Percentiles rank a stretch among this genome's conserved stretches.
phyloP scores from a whole-genome alignment of 2,797 vertebrate species.

The Macrochelys suwanniensis region DNA sequence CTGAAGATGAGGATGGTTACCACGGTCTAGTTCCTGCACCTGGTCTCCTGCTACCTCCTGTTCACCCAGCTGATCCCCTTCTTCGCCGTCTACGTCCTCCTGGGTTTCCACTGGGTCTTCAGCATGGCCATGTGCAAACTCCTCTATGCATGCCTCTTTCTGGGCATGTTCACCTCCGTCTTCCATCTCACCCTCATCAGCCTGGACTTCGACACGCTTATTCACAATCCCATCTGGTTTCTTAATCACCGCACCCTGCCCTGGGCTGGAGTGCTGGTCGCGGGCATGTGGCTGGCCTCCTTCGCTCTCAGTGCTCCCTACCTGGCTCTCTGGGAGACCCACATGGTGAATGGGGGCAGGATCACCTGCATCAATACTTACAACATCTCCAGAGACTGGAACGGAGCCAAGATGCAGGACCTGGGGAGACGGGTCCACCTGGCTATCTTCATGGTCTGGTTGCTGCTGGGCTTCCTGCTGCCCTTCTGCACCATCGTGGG shows the following conservation, averaged over 20 bases:
- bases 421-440: neutral
- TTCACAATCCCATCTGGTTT: neutral
- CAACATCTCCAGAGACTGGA: neutral
- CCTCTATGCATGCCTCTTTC: neutral
- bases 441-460: neutral
- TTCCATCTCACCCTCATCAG: neutral
- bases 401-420: accelerated
- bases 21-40: neutral
- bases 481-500: neutral
- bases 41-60: neutral
- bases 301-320: neutral
- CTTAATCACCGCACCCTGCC: accelerated
- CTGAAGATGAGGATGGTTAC: neutral
- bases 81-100: neutral
- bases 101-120: neutral
- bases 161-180: neutral
- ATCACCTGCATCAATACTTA: neutral
- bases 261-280: neutral
- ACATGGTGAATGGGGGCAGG: accelerated
- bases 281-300: neutral
- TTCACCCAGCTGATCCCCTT: neutral
- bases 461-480: neutral
- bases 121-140: neutral
- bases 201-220: neutral
- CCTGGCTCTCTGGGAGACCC: neutral